Evolutionary conservation across 2,113 vertebrate species (phyloP), one percentile per base, ranked within the genome.

Genomic region (Gadus macrocephalus): DNA sequence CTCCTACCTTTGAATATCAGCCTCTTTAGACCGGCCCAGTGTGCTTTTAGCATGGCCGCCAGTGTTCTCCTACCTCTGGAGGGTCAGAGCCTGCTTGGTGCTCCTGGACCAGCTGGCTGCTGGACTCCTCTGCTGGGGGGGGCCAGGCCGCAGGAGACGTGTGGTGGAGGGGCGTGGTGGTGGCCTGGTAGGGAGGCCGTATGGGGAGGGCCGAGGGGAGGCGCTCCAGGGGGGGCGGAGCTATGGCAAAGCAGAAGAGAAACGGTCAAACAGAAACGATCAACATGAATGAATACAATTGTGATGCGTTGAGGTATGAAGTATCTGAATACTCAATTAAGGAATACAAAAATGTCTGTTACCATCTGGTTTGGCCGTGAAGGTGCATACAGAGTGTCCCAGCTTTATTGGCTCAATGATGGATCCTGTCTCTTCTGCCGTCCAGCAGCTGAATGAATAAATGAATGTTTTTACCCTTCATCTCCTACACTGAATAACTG

Each of bases 321-420:
- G 15, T 3, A 5, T 5, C 53, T 55, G 53, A 55, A 31, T 31
- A 25, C 22, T 25, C 1, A 25, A 53, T 53, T 53, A 53, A 53
- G 49, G 49, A 53, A 16, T 56, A 4, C 16, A 58, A n/a, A n/a
- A n/a, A 3, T 58, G 61, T 28, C 4, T 61, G 59, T 28, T 60
- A 96, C 95, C 93, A 83, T 91, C 87, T 75, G 82, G 88, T 91
- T 93, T 93, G 67, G 84, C 85, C 55, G 86, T 91, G 83, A 94
- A 95, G 0, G 93, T 95, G 15, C 91, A 84, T 17, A 94, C 95
- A 0, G 95, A 94, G 42, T 95, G 94, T 71, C 94, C 95, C 60
- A 97, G 92, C 42, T 87, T 92, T 62, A 96, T 95, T 49, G 95
- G 85, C 73, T 98, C 96, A 67, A 88, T 89, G 0, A 92, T 86